Evolutionary conservation across 2,113 vertebrate species (phyloP).

Genomic region (Charina bottae): DNA sequence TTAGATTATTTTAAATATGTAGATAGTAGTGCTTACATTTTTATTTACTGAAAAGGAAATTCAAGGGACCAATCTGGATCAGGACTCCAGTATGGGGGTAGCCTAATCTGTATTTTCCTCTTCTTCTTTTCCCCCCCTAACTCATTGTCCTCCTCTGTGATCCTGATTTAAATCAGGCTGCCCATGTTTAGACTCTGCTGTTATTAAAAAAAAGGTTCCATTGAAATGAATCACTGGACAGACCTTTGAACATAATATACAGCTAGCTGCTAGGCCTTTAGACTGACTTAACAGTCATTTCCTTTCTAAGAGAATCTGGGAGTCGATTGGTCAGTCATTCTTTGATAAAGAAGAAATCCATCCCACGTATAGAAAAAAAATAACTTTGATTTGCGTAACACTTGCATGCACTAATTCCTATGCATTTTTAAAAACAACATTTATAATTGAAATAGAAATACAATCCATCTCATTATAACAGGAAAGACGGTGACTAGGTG

Average conservation of each 20-base stretch:
- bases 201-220: background rate
- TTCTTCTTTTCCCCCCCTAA: no score
- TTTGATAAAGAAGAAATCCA: background rate
- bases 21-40: no score
- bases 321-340: background rate
- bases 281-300: background rate
- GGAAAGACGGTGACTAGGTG: background rate
- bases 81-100: no score
- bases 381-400: background rate
- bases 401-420: background rate
- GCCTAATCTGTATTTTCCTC: no score
- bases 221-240: background rate
- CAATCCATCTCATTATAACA: background rate
- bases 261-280: background rate
- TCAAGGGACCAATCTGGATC: no score
- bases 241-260: background rate
- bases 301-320: background rate
- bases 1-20: no score
- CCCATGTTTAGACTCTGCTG: background rate
- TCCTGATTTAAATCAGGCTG: background rate
- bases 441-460: background rate
- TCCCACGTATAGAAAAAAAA: background rate
- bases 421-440: background rate
- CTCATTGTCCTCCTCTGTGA: no score
- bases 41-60: no score